A percentile compares a stretch with the other conserved stretches of the same genome.
Evolutionary conservation across 2,797 vertebrate genomes (phyloP).

Genomic region (Sorex maritimensis): DNA sequence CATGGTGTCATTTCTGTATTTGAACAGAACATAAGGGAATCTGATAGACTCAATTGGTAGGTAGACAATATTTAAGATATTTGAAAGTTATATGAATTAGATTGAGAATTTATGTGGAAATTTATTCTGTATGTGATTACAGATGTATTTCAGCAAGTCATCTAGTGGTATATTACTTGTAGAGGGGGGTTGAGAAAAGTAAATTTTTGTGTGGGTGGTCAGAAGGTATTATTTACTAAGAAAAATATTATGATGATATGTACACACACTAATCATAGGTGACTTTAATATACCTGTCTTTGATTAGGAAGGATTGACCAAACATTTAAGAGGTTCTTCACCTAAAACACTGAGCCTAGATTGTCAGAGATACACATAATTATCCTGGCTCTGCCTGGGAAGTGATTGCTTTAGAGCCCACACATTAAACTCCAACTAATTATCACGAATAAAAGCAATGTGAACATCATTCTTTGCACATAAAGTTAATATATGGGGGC

Average conservation of each 20-base stretch:
- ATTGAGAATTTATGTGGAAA: not conserved
- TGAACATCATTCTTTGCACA: too few species aligned
- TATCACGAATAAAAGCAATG: too few species aligned
- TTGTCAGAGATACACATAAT: too few species aligned
- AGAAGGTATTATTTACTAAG: not conserved
- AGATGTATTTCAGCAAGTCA: not conserved
- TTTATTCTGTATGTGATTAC: not conserved
- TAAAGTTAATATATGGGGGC: too few species aligned
- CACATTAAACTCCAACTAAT: too few species aligned
- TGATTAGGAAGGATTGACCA: not conserved
- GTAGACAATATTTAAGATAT: not conserved
- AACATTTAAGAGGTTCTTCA: not conserved
- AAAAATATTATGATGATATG: not conserved
- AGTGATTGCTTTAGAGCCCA: too few species aligned
- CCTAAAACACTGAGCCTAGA: too few species aligned
- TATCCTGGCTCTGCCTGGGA: too few species aligned
- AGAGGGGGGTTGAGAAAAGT: not conserved
- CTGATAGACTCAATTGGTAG: not conserved
- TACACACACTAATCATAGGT: not conserved
- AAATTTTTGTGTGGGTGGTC: not conserved
- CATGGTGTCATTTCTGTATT: not conserved
- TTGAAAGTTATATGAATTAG: rapidly evolving
- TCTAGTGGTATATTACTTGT: not conserved
- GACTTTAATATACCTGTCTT: not conserved
- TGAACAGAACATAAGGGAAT: not conserved